Base-by-base conservation (phyloP, 1,140 invertebrate genomes). In the Drosophila seguyi region DNA sequence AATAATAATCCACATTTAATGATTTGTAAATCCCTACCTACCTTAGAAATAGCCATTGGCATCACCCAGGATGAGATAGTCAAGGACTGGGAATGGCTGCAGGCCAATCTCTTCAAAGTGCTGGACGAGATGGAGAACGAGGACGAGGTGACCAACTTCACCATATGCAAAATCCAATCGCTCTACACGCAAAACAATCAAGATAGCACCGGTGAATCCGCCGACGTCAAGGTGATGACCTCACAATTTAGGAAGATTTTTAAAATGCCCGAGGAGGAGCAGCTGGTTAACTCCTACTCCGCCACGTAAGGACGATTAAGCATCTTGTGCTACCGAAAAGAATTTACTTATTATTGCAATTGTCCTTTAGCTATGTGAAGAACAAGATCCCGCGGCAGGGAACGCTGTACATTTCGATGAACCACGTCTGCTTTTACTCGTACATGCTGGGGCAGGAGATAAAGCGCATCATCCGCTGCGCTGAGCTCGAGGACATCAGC, bases 361-460 rank as follows among this genome's bases (percentile, higher is more conserved):
- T 11, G 22, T 42, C 41, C 27, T 14, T 22, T 14, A 99, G 98
- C 91, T 99, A 98, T 92, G 98, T 97, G 96, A 98, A 98, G 93
- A 96, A 97, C 27, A 96, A 96, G 92, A 94, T 99, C 68, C 98
- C 98, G 5, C 94, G 97, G 42, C 98, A 99, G 94, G 99, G 99
- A 41, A 98, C 98, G 96, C 94, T 99, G 81, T 99, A 99, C 92
- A 95, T 99, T 16, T 99, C 98, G 52, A 95, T 99, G 47, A 98
- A 98, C 91, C 97, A 99, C 93, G 94, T 99, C 85, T 99, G 98
- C 91, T 99, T 99, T 93, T 97, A 99, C 93, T 97, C 98, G 6
- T 98, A 98, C 86, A 96, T 99, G 86, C 95, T 99, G 91, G 98
- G 98, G 18, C 96, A 95, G 67, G 97, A 99, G 93, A 97, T 96